Conservation (phyloP, 2,797 vertebrate genomes). For the Neoniphon sammara region DNA sequence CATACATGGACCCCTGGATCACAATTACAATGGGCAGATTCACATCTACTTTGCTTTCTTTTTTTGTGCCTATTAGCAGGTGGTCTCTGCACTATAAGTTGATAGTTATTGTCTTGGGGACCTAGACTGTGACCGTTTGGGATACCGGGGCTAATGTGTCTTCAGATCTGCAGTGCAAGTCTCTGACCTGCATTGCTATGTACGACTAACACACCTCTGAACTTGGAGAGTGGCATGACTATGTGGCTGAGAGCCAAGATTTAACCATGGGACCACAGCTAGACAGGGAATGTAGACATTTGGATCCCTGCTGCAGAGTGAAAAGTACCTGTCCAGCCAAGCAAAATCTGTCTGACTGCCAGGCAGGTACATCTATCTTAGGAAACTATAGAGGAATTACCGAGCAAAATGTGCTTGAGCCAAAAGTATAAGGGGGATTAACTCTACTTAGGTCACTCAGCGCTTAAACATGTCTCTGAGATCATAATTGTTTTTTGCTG, state of each 20-base stretch:
- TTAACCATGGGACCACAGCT: constrained; percentile 13
- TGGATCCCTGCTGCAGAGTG: constrained; percentile 1
- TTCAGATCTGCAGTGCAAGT: constrained; percentile 21
- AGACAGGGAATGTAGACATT: constrained; percentile 7
- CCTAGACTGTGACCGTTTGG: neutral
- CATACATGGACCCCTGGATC: constrained; percentile 45
- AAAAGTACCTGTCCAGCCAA: constrained; percentile 4
- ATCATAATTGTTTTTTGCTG: constrained; percentile 22
- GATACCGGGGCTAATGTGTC: neutral
- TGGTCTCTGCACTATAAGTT: constrained; percentile 15
- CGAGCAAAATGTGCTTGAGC: constrained; percentile 9
- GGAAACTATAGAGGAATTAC: neutral
- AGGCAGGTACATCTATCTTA: constrained; percentile 10
- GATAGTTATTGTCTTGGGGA: constrained; percentile 31
- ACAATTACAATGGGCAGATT: constrained; percentile 27
- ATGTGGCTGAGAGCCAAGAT: constrained; percentile 28
- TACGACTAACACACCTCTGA: constrained; percentile 18
- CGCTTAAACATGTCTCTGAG: constrained; percentile 20
- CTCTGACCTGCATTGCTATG: constrained; percentile 24
- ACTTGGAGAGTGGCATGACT: constrained; percentile 10
- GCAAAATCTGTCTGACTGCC: neutral
- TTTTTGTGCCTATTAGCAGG: constrained; percentile 39
- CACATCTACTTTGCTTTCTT: constrained; percentile 34
- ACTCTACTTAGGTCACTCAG: constrained; percentile 17
- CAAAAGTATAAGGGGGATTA: constrained; percentile 22